A percentile compares a stretch with the other conserved stretches of the same genome.
Conservation (phyloP, 92 coral and sea anemone genomes). For the Epizoanthus rinbou region DNA sequence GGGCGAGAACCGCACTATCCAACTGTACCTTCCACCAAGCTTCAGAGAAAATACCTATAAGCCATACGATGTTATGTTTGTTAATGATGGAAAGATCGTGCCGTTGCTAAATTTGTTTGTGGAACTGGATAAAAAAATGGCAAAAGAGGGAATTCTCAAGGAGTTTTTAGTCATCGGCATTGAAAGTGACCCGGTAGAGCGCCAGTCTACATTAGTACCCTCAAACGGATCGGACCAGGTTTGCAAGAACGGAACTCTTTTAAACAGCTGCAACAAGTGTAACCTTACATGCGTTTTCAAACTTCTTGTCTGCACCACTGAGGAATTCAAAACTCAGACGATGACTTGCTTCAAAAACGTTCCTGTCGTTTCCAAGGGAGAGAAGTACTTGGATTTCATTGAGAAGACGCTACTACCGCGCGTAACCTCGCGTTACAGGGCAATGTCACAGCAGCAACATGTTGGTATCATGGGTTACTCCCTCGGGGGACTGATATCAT, state of each 20-base stretch:
- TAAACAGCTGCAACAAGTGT: conserved; percentile 11
- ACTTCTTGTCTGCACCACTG: conserved; percentile 6
- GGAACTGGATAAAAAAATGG: conserved; percentile 24
- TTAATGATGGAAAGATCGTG: conserved; percentile 44
- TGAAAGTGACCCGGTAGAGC: conserved; percentile 18
- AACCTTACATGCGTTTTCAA: background rate
- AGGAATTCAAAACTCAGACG: conserved; percentile 1
- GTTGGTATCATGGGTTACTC: conserved; percentile 46
- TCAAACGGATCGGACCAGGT: conserved; percentile 38
- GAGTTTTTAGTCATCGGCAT: conserved; percentile 48
- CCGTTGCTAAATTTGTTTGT: background rate
- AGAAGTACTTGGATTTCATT: conserved; percentile 52
- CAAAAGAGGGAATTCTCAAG: conserved; percentile 28
- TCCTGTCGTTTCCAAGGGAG: conserved; percentile 22
- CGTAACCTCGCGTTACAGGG: conserved; percentile 13
- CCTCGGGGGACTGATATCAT: conserved; percentile 44
- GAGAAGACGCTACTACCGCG: conserved; percentile 21
- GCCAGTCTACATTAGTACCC: conserved; percentile 18
- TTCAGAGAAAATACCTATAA: conserved; percentile 50
- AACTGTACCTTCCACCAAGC: conserved; percentile 46
- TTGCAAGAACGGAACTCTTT: conserved; percentile 40
- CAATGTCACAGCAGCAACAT: conserved; percentile 20
- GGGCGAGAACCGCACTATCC: background rate
- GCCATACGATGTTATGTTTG: conserved; percentile 47
- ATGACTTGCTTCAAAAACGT: conserved; percentile 43